Conservation (phyloP, 1,140 invertebrate species). For the Cyclina sinensis region DNA sequence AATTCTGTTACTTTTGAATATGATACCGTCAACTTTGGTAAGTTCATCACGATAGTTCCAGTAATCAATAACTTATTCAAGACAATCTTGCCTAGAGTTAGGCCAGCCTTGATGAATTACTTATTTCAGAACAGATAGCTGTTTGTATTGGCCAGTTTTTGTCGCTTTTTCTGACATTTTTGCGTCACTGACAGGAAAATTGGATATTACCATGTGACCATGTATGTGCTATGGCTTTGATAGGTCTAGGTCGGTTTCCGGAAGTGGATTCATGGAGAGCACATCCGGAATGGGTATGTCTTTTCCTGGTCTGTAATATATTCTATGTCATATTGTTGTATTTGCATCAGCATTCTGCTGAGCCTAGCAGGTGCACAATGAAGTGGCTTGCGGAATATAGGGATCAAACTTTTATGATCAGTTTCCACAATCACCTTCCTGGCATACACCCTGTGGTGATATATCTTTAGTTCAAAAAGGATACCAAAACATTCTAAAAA, state of each 20-base stretch:
- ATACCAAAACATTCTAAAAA: neutral
- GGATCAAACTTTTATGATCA: neutral
- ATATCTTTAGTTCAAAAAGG: neutral
- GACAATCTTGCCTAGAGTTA: neutral
- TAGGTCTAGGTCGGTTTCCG: neutral
- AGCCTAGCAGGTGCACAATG: constrained; percentile 35
- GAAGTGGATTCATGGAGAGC: neutral
- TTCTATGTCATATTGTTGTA: constrained; percentile 48
- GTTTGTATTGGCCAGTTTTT: neutral
- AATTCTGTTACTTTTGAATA: neutral
- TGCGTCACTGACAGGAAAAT: too few relatives aligned
- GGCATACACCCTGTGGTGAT: constrained; percentile 18
- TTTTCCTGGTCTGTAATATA: constrained; percentile 10
- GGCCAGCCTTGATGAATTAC: constrained; percentile 17
- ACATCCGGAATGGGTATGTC: neutral
- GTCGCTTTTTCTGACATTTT: too few relatives aligned
- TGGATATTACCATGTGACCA: too few relatives aligned
- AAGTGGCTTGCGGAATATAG: neutral
- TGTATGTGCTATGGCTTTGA: too few relatives aligned
- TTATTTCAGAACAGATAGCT: neutral
- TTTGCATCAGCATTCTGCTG: constrained; percentile 35
- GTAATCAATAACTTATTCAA: neutral
- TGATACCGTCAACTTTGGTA: too few relatives aligned
- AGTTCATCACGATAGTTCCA: too few relatives aligned
- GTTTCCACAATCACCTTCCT: neutral